phyloP scores from a whole-genome alignment of 2,797 vertebrate genomes.

The Neopelma chrysocephalum region DNA sequence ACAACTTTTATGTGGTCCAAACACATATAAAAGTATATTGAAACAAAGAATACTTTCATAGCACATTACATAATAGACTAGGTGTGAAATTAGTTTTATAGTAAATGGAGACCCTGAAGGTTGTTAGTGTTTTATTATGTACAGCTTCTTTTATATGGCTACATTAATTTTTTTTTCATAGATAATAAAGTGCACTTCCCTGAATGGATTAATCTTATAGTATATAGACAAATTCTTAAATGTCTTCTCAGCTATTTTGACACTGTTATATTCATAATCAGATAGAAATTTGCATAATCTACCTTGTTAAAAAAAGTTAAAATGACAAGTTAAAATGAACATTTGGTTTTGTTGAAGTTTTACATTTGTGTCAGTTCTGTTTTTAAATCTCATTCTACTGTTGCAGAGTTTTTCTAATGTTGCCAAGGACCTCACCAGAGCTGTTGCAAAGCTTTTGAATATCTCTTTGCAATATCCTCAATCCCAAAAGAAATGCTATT shows the following conservation, averaged over 20 bases:
- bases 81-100: slow-evolving; percentile 78
- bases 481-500: not conserved
- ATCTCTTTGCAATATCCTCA: not conserved
- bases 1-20: slow-evolving; percentile 2
- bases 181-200: slow-evolving; percentile 29
- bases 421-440: not conserved
- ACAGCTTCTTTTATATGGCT: slow-evolving; percentile 20
- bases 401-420: not conserved
- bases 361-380: not conserved
- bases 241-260: not conserved
- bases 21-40: slow-evolving; percentile 50
- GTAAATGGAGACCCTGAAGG: slow-evolving; percentile 64
- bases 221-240: not conserved
- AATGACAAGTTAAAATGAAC: not conserved
- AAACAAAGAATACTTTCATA: slow-evolving; percentile 73
- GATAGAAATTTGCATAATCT: not conserved
- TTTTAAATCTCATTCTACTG: not conserved
- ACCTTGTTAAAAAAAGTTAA: not conserved
- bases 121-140: slow-evolving; percentile 68
- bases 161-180: slow-evolving; percentile 39
- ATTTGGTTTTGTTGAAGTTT: not conserved
- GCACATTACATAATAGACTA: slow-evolving; percentile 76
- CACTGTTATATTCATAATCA: not conserved
- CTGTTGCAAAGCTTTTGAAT: not conserved
- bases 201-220: slow-evolving; percentile 29